Base-by-base conservation (phyloP, 2,888 invertebrate genomes). In the Drosophila stalkeri region DNA sequence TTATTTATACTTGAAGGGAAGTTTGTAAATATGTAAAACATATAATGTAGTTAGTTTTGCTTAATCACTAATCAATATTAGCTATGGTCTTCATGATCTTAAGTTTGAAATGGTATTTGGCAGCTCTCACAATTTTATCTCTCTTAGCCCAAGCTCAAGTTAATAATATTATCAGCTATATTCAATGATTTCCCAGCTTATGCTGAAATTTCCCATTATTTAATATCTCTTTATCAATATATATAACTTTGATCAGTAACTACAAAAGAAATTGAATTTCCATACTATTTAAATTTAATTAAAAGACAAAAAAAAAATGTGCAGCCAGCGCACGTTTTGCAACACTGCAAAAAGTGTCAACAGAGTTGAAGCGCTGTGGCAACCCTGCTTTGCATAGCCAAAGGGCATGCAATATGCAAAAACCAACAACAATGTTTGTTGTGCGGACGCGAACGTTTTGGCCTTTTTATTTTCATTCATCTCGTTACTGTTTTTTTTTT, bases 351-450 rank as follows among this genome's bases (percentile, higher is more conserved):
- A 23, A 16, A 59, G 20, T 44, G 18, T 27, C 20, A 33, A 44
- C 23, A 44, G 27, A 49, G 27, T 44, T 33, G 14, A 23, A 0
- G 49, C n/a, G 20, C 5, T 20, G 14, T 41, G 41, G 12, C 37
- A 47, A 56, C 46, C 44, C 23, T n/a, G 39, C 41, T 37, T 37
- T 41, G 37, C 16, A 18, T 47, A 41, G 27, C 35, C 33, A 31
- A n/a, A 63, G 74, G 62, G 64, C 80, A 61, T 73, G 27, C 37
- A 56, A 77, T 64, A 63, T 70, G 75, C 70, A 75, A 71, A 65
- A 63, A 18, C 23, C 71, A 74, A 82, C 70, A 75, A 67, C 64
- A 69, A 61, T 67, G 70, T 74, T 74, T 78, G 82, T 75, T 75
- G 63, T 84, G 47, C 67, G 66, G 56, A 71, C 57, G 44, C 56